Evolutionary conservation across 2,888 invertebrate genomes (phyloP), one percentile per base, ranked within the genome.

Genomic region (Ochropleura plecta): DNA sequence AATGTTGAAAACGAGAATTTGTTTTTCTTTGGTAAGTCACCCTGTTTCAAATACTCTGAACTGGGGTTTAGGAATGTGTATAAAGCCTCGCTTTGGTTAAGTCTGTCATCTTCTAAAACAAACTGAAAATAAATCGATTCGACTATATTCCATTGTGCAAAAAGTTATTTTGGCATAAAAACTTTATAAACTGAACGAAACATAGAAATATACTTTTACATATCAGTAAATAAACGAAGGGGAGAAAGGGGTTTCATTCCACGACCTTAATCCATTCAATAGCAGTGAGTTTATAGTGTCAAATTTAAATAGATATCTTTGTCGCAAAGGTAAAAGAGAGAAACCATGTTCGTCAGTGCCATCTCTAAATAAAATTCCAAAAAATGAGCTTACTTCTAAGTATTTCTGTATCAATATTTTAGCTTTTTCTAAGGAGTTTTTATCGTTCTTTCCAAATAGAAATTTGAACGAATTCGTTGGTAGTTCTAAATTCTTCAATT

Each of bases 31-130:
- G 98, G 98, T 88, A 98, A 97, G 62, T 98, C 98, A 62, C 97
- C 97, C 73, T 98, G 98, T 93, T 98, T 98, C 83, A 99, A 96
- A 94, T 98, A 98, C 91, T 99, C 98, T 0, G 99, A 98, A 92
- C 98, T 98, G 6, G 99, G 99, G 92, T 98, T 98, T n/a, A 99
- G 97, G 95, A 99, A 99, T 79, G 98, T 97, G 91, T 99, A 99
- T 84, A 99, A 97, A 70, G 98, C 98, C 95, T 99, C 99, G 91
- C 98, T 98, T 95, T 98, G 98, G 93, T 98, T 98, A 85, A 99
- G 96, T 87, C 98, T 97, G 82, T 99, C 99, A 90, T 99, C 98
- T 95, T 98, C 98, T 92, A 99, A 96, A 87, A 99, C 98, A 93
- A 98, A 98, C 98, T 99, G 93, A 79, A 97, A 96, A 85, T 82